Percentiles rank a stretch among this genome's conserved stretches.
phyloP scores from a whole-genome alignment of 1,140 invertebrate species.

The Cotesia typhae region DNA sequence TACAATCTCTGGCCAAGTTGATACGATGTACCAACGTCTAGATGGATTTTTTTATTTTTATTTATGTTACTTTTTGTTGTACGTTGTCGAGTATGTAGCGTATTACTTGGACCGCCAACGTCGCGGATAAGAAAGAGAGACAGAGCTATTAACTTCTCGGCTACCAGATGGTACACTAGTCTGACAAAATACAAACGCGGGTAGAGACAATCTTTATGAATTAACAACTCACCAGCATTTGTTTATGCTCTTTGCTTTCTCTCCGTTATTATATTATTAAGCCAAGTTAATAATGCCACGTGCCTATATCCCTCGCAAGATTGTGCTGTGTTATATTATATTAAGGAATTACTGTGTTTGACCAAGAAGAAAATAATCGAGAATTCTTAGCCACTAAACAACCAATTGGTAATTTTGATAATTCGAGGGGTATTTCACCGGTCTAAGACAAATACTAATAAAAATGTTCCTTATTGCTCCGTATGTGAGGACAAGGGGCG shows the following conservation, averaged over 20 bases:
- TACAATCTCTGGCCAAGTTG: too few relatives aligned
- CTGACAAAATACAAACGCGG: conserved; percentile 29
- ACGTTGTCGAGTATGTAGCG: conserved; percentile 13
- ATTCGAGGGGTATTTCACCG: background rate
- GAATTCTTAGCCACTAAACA: background rate
- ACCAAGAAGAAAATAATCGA: conserved; percentile 12
- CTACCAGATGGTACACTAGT: conserved; percentile 40
- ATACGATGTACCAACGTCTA: too few relatives aligned
- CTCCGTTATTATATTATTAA: conserved; percentile 2
- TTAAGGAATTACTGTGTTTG: conserved; percentile 22
- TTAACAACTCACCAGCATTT: background rate
- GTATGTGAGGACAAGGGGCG: too few relatives aligned
- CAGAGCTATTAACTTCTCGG: conserved; percentile 13
- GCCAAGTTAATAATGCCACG: conserved; percentile 26
- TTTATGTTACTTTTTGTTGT: conserved; percentile 9
- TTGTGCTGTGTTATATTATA: background rate
- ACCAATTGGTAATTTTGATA: conserved; percentile 14
- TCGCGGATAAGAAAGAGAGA: conserved; percentile 15
- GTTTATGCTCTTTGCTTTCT: background rate
- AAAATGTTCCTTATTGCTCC: too few relatives aligned
- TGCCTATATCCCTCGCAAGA: background rate
- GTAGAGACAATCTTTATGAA: conserved; percentile 26
- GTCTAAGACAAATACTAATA: too few relatives aligned
- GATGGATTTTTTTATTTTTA: too few relatives aligned
- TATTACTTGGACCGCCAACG: conserved; percentile 31